Evolutionary conservation across 2,888 invertebrate genomes (phyloP), one percentile per base, ranked within the genome.

Genomic region (Lomographa bimaculata): DNA sequence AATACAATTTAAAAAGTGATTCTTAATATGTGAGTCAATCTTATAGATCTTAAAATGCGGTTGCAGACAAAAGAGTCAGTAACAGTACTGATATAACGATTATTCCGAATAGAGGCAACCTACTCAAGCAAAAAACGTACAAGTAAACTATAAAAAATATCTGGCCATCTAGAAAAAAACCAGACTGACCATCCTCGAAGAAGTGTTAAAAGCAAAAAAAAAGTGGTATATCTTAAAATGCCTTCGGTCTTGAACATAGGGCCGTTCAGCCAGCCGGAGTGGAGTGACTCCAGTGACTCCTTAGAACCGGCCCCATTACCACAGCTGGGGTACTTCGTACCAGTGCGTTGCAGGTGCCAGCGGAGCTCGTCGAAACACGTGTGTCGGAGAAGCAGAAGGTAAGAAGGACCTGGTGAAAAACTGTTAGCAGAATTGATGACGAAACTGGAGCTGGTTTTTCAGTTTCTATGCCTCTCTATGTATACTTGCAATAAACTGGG

Each of bases 251-350:
- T 85, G 54, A 73, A 77, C 43, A 58, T 74, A 19, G 75, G 75
- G 10, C 79, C 72, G 18, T 86, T 84, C 70, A 87, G 84, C 69
- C 85, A 81, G 64, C 78, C 87, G 3, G 89, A 87, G 57, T 86
- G 89, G 84, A 89, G 86, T 46, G 85, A 89, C 49, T 87, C 86
- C 27, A 84, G 83, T 33, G 89, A 85, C 23, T 84, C 84, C 1
- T 58, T 70, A 19, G 81, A 79, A 28, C 82, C 84, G 2, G 69
- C 76, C 1, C 85, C 86, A 1, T 38, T 89, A 30, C 91, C 91
- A 4, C 91, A 91, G 60, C 71, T 91, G 54, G 92, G 92, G 0
- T 92, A 91, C 63, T 92, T 92, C 63, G 90, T 92, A 51, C 91
- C 92, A 3, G 86, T 91, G 47, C 77, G 86, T 40, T 91, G 86